phyloP scores from a whole-genome alignment of 1,140 invertebrate species.

The Pemphigus obesinymphae region DNA sequence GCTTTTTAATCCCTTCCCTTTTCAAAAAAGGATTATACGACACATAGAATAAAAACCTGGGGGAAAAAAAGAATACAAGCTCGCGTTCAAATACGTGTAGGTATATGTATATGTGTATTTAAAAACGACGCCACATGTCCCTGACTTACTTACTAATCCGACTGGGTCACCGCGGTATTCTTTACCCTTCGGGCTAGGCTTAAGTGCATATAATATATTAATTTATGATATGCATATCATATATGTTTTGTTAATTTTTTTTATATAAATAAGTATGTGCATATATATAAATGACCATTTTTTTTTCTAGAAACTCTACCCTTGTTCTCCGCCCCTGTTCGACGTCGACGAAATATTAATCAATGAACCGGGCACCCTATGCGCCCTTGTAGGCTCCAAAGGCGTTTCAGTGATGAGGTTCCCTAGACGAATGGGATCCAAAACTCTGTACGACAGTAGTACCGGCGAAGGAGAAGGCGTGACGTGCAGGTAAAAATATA shows the following conservation, averaged over 20 bases:
- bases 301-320: constrained; percentile 51
- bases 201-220: constrained; percentile 39
- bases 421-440: constrained; percentile 54
- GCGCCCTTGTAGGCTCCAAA: constrained; percentile 52
- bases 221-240: constrained; percentile 41
- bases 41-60: constrained; percentile 15
- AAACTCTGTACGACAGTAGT: constrained; percentile 51
- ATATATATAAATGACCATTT: background rate
- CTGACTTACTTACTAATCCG: constrained; percentile 38
- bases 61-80: constrained; percentile 16
- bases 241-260: constrained; percentile 28
- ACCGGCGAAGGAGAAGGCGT: constrained; percentile 45
- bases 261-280: too few species aligned
- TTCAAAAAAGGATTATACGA: constrained; percentile 38
- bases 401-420: constrained; percentile 53
- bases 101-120: constrained; percentile 16
- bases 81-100: background rate
- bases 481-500: constrained; percentile 39
- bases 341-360: constrained; percentile 53
- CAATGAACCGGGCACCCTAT: constrained; percentile 52
- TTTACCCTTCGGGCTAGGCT: constrained; percentile 36
- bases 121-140: constrained; percentile 37
- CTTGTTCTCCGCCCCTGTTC: constrained; percentile 53
- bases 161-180: constrained; percentile 33
- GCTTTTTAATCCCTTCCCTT: constrained; percentile 33